A percentile compares a stretch with the other conserved stretches of the same genome.
phyloP scores from a whole-genome alignment of 2,113 vertebrate species.

The Euleptes europaea region DNA sequence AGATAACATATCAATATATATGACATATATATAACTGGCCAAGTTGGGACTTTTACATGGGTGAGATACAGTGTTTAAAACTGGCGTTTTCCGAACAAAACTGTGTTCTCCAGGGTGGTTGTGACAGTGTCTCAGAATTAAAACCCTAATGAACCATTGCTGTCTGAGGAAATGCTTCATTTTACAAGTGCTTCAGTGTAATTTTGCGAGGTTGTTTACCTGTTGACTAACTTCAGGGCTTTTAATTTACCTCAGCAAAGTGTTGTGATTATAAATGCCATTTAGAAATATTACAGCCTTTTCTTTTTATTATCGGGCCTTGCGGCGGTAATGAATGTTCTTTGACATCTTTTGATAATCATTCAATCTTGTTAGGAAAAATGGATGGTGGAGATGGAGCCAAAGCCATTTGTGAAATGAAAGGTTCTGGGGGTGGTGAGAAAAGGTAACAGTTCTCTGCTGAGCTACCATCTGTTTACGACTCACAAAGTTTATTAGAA shows the following conservation, averaged over 20 bases:
- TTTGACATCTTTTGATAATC: conserved; percentile 48
- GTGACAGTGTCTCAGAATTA: background rate
- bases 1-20: background rate
- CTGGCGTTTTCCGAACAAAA: too few species aligned
- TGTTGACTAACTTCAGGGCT: conserved; percentile 11
- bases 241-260: conserved; percentile 27
- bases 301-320: conserved; percentile 32
- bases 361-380: conserved; percentile 25
- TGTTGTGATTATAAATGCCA: conserved; percentile 36
- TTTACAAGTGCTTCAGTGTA: background rate
- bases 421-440: background rate
- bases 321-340: conserved; percentile 35
- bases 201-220: background rate
- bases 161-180: background rate
- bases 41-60: background rate
- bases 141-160: background rate
- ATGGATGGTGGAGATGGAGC: conserved; percentile 32
- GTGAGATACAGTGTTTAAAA: background rate
- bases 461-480: conserved; percentile 1
- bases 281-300: conserved; percentile 30
- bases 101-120: background rate
- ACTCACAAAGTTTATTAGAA: background rate
- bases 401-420: conserved; percentile 33
- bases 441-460: background rate
- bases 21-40: background rate